phyloP scores from a whole-genome alignment of 1,140 invertebrate species.

The Bombus confusus region DNA sequence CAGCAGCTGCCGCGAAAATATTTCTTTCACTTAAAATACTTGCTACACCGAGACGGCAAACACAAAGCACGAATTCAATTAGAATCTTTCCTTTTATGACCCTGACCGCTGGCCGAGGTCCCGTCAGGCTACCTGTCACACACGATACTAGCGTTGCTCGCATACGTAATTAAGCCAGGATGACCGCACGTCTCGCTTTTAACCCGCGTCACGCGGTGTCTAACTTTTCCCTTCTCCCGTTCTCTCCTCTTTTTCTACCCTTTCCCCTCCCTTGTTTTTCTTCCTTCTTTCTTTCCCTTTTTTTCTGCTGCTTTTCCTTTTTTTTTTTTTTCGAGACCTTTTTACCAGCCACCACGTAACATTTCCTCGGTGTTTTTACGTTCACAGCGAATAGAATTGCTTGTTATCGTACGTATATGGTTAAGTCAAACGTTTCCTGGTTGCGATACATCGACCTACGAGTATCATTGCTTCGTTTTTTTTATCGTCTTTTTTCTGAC shows the following conservation, averaged over 20 bases:
- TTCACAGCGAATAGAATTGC: neutral
- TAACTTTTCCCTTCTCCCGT: neutral
- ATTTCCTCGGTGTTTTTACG: neutral
- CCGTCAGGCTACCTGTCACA: constrained; percentile 9
- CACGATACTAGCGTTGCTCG: constrained; percentile 25
- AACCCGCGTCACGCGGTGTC: constrained; percentile 26
- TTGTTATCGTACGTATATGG: neutral
- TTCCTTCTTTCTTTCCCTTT: too few species aligned
- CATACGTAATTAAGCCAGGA: constrained; percentile 44
- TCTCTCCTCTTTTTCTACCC: neutral
- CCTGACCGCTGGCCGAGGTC: neutral
- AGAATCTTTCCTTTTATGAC: constrained; percentile 40
- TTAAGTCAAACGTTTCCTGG: neutral
- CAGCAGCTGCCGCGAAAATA: constrained; percentile 4
- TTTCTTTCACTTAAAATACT: constrained; percentile 25
- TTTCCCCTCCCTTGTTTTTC: neutral
- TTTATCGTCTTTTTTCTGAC: neutral
- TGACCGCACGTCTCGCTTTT: constrained; percentile 26
- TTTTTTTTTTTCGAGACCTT: neutral
- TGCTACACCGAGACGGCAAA: neutral
- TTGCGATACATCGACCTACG: neutral
- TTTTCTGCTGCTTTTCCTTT: too few species aligned
- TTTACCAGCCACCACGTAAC: neutral
- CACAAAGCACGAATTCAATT: constrained; percentile 47
- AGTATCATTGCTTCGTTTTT: neutral